Evolutionary conservation across 2,888 invertebrate genomes (phyloP).

Genomic region (Alviniconcha strummeri): DNA sequence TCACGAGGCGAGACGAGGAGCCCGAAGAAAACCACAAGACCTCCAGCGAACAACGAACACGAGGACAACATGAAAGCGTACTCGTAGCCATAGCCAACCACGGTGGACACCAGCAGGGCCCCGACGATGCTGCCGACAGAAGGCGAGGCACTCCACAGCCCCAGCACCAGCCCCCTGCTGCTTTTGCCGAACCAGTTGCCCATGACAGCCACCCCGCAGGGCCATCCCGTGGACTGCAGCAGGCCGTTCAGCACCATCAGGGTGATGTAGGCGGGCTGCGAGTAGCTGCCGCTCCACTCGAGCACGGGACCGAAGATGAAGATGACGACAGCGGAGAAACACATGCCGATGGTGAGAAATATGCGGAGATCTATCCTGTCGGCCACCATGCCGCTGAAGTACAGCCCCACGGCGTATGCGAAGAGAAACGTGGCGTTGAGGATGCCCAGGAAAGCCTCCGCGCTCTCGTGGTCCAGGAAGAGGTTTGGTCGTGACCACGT

Average conservation of each 20-base stretch:
- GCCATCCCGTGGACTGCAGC: slow-evolving; percentile 76
- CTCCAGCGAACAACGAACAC: slow-evolving; percentile 71
- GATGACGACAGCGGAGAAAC: slow-evolving; percentile 54
- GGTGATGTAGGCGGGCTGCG: slow-evolving; percentile 71
- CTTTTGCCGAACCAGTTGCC: slow-evolving; percentile 75
- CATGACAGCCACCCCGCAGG: slow-evolving; percentile 75
- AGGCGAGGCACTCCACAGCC: slow-evolving; percentile 76
- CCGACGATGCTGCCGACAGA: slow-evolving; percentile 76
- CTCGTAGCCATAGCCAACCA: slow-evolving; percentile 75
- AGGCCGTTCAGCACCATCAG: slow-evolving; percentile 75
- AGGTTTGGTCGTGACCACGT: not conserved
- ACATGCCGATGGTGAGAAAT: slow-evolving; percentile 1
- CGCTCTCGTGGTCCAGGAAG: slow-evolving; percentile 44
- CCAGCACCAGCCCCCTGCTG: slow-evolving; percentile 75
- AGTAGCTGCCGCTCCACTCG: slow-evolving; percentile 73
- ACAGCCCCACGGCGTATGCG: slow-evolving; percentile 73
- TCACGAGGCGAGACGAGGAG: slow-evolving; percentile 72
- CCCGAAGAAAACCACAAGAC: slow-evolving; percentile 71
- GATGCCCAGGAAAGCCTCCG: slow-evolving; percentile 66
- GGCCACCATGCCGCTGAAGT: slow-evolving; percentile 75
- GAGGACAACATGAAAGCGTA: slow-evolving; percentile 74
- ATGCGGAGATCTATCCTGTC: slow-evolving; percentile 66
- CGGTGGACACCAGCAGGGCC: slow-evolving; percentile 72
- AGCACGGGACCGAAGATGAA: slow-evolving; percentile 74
- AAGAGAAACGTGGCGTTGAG: slow-evolving; percentile 72